A percentile compares a stretch with the other conserved stretches of the same genome.
Evolutionary conservation across 2,888 invertebrate species (phyloP).

Genomic region (Syritta pipiens): DNA sequence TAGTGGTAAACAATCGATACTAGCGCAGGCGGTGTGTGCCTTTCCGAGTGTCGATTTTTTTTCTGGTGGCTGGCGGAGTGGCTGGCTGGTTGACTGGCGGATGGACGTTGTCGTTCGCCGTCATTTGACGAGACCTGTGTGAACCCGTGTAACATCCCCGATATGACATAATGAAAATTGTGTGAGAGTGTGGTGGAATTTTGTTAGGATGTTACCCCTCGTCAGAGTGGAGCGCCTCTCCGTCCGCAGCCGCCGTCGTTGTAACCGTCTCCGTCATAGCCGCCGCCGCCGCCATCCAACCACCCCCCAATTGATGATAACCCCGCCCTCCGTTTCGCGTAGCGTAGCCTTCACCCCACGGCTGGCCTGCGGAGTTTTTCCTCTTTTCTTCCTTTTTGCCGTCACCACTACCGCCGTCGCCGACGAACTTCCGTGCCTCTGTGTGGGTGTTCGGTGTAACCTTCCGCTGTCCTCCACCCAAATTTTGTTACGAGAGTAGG

Average conservation of each 20-base stretch:
- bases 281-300: too few relatives aligned
- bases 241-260: too few relatives aligned
- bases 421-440: background rate
- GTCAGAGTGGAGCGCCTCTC: too few relatives aligned
- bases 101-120: too few relatives aligned
- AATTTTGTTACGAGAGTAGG: conserved; percentile 39
- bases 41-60: conserved; percentile 52
- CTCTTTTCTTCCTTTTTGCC: conserved; percentile 6
- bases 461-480: conserved; percentile 59
- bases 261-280: too few relatives aligned
- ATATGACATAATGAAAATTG: conserved; percentile 64
- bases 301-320: conserved; percentile 39
- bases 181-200: conserved; percentile 51
- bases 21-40: conserved; percentile 56
- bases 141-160: conserved; percentile 15
- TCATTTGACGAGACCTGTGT: too few relatives aligned
- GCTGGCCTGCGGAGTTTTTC: conserved; percentile 5
- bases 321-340: conserved; percentile 50
- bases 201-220: conserved; percentile 44
- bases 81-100: too few relatives aligned
- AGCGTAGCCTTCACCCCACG: conserved; percentile 30
- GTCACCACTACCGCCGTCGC: too few relatives aligned
- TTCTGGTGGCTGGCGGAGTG: conserved; percentile 22
- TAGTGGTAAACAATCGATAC: conserved; percentile 67
- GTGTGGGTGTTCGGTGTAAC: conserved; percentile 28